Evolutionary conservation across 2,888 invertebrate species (phyloP).

Genomic region (Abrostola triplasia): DNA sequence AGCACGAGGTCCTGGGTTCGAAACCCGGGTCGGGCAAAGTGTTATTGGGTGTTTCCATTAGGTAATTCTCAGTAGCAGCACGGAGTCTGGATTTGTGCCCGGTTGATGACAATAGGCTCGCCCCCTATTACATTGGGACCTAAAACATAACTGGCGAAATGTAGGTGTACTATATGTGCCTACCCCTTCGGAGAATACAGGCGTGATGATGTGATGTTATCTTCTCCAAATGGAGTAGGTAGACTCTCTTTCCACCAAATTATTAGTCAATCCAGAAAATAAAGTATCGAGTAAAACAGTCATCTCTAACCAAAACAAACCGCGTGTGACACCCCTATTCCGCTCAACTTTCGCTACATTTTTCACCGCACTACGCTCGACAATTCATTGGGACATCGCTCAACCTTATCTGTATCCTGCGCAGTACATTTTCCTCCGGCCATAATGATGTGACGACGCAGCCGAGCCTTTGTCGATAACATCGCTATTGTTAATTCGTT

Average conservation of each 20-base stretch:
- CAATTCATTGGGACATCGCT: slow-evolving; percentile 47
- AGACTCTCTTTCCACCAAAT: background rate
- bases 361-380: slow-evolving; percentile 19
- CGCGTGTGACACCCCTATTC: background rate
- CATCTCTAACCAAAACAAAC: background rate
- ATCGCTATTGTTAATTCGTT: slow-evolving; percentile 54
- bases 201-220: too few species aligned
- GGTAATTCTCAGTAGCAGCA: too few species aligned
- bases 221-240: too few species aligned
- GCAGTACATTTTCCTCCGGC: slow-evolving; percentile 36
- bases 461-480: slow-evolving; percentile 33
- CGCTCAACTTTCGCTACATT: slow-evolving; percentile 13
- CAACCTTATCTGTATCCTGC: slow-evolving; percentile 44
- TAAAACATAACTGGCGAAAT: too few species aligned
- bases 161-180: too few species aligned
- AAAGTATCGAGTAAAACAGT: background rate
- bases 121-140: too few species aligned
- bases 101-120: too few species aligned
- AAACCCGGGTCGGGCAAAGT: too few species aligned
- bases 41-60: too few species aligned
- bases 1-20: too few species aligned
- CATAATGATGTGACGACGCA: slow-evolving; percentile 45
- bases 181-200: too few species aligned
- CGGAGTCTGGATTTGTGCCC: too few species aligned
- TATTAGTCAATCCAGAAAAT: background rate